phyloP scores from a whole-genome alignment of 2,888 invertebrate species.

The Drosophila mimica region DNA sequence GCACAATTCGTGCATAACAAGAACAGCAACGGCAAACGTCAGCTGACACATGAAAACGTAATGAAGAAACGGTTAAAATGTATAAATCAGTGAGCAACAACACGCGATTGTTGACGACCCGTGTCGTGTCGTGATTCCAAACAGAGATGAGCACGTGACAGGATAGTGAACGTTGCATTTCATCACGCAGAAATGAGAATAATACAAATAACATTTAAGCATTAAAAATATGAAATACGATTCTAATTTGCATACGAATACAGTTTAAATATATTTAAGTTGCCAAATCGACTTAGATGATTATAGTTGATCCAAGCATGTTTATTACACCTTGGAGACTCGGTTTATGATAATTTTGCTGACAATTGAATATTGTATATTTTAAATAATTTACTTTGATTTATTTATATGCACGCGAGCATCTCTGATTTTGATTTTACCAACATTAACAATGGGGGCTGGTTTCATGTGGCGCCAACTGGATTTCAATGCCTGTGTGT shows the following conservation, averaged over 20 bases:
- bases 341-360: not conserved
- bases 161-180: not conserved
- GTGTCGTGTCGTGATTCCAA: slow-evolving; percentile 29
- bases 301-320: not conserved
- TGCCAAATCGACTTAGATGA: not conserved
- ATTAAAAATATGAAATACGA: no score
- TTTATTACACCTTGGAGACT: not conserved
- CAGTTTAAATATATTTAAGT: not conserved
- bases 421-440: slow-evolving; percentile 19
- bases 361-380: not conserved
- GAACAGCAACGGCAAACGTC: slow-evolving; percentile 33
- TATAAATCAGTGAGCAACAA: slow-evolving; percentile 67
- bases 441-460: slow-evolving; percentile 14
- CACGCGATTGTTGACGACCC: slow-evolving; percentile 58
- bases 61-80: slow-evolving; percentile 61
- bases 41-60: slow-evolving; percentile 57
- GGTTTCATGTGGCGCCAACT: slow-evolving; percentile 40
- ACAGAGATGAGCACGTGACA: slow-evolving; percentile 26
- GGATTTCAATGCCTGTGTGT: slow-evolving; percentile 18
- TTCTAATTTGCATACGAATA: not conserved
- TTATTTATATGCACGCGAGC: slow-evolving; percentile 11
- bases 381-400: not conserved
- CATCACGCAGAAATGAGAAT: not conserved
- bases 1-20: slow-evolving; percentile 37
- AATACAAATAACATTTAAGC: not conserved